These are phyloP conservation scores for Machimus rusticus DNA, from an alignment of 2,888 invertebrate genomes.

Conservation along the genomic window DNA sequence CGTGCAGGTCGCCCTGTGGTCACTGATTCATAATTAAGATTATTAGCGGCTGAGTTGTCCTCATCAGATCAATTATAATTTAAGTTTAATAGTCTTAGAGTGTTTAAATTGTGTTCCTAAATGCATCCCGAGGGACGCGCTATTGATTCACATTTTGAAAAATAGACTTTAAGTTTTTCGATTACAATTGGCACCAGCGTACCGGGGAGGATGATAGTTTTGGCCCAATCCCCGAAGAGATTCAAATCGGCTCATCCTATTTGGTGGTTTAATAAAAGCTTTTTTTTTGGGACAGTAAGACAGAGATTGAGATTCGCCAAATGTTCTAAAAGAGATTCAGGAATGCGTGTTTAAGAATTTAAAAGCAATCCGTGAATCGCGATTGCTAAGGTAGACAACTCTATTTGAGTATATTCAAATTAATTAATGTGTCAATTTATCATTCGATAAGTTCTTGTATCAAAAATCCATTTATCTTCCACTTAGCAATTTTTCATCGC, in stretches of 20 bases:
- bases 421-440: neutral
- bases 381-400: neutral
- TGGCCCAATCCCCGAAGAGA: neutral
- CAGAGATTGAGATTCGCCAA: neutral
- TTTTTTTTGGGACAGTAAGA: neutral
- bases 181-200: neutral
- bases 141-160: neutral
- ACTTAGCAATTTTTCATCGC: neutral
- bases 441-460: neutral
- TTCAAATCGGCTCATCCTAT: neutral
- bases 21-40: conserved; percentile 45
- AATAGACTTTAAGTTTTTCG: neutral
- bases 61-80: conserved; percentile 10
- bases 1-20: conserved; percentile 31
- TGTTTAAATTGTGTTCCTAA: neutral
- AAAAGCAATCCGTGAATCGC: neutral
- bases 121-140: neutral
- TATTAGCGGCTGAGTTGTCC: conserved; percentile 36
- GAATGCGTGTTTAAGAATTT: neutral
- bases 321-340: neutral
- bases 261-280: neutral
- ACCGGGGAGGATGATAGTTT: neutral
- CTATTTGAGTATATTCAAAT: neutral
- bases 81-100: conserved; percentile 3
- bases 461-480: neutral